Percentiles rank a stretch among this genome's conserved stretches.
phyloP scores from a whole-genome alignment of 2,888 invertebrate genomes.

The Agrochola lota region DNA sequence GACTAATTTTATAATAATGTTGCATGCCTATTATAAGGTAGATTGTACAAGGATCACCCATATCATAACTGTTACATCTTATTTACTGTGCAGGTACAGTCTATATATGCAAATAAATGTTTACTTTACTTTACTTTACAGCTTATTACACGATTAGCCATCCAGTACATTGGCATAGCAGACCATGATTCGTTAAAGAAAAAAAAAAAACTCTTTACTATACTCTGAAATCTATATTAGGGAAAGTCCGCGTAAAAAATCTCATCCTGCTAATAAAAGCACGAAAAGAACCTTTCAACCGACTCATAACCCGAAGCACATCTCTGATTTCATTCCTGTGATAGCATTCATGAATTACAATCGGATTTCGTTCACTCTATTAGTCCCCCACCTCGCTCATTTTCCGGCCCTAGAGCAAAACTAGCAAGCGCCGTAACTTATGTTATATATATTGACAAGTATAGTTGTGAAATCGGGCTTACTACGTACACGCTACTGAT shows the following conservation, averaged over 20 bases:
- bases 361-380: conserved; percentile 42
- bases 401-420: conserved; percentile 48
- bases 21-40: too few relatives aligned
- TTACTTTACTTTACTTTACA: too few relatives aligned
- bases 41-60: too few relatives aligned
- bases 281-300: conserved; percentile 14
- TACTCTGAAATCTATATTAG: background rate
- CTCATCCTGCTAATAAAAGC: conserved; percentile 18
- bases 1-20: too few relatives aligned
- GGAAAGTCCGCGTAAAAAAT: background rate
- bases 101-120: too few relatives aligned
- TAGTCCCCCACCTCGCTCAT: conserved; percentile 44
- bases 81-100: too few relatives aligned
- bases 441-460: conserved; percentile 67
- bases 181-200: background rate
- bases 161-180: background rate
- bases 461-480: conserved; percentile 66
- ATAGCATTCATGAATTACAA: conserved; percentile 35
- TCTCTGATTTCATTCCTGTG: conserved; percentile 12
- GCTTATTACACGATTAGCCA: background rate
- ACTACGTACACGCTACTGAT: conserved; percentile 61
- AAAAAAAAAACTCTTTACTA: background rate
- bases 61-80: too few relatives aligned
- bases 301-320: conserved; percentile 12
- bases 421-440: conserved; percentile 59